These are phyloP conservation scores for Porphyrio hochstetteri DNA, from an alignment of 2,113 vertebrate genomes.

Conservation along the genomic window DNA sequence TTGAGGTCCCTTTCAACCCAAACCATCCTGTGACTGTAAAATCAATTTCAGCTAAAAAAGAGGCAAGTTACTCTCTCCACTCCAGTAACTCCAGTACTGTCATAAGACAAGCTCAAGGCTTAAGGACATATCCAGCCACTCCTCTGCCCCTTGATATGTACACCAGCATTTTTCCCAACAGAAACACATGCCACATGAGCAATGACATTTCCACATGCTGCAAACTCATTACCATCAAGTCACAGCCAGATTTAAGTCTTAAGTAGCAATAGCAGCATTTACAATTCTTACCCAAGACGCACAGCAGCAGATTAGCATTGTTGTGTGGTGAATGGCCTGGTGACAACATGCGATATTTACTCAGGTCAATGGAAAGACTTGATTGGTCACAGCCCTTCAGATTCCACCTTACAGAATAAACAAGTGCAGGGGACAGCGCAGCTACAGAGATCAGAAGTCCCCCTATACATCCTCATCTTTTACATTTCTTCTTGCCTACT, in stretches of 20 bases:
- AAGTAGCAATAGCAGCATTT: not conserved
- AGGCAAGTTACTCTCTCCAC: not conserved
- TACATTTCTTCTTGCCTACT: not conserved
- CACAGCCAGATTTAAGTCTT: not conserved
- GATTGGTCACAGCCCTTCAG: not conserved
- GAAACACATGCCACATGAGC: not conserved
- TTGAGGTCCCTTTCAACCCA: no score
- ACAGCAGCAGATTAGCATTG: not conserved
- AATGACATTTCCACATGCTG: not conserved
- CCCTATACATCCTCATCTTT: not conserved
- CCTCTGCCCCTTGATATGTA: not conserved
- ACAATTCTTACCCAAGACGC: not conserved
- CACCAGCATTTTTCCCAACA: not conserved
- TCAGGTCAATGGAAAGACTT: not conserved
- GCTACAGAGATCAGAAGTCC: not conserved
- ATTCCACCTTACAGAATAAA: not conserved
- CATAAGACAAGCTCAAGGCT: not conserved
- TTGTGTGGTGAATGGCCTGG: accelerated
- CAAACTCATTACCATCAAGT: not conserved
- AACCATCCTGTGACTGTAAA: no score
- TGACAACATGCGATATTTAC: not conserved
- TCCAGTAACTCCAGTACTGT: not conserved
- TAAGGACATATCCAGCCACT: not conserved
- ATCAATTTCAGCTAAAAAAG: not conserved
- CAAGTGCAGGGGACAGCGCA: accelerated